A percentile compares a stretch with the other conserved stretches of the same genome.
These are phyloP conservation scores for Magallana nippona DNA, from an alignment of 2,888 invertebrate species.

Conservation along the genomic window DNA sequence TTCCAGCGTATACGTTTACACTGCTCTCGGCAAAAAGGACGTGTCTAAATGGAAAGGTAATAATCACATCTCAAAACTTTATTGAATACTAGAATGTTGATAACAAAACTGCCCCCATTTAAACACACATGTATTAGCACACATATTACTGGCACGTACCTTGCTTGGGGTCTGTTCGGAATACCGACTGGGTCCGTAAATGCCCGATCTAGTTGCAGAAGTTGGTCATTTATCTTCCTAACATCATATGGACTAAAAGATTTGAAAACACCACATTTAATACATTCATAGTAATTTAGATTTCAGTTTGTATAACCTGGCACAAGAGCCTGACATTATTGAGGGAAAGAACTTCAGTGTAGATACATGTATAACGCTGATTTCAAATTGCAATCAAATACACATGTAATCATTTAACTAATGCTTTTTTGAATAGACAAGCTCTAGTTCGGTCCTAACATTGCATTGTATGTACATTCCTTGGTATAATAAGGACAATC, in stretches of 20 bases:
- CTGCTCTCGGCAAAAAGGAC: constrained; percentile 73
- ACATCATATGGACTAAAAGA: constrained; percentile 52
- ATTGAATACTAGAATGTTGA: too few species aligned
- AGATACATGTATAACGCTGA: too few species aligned
- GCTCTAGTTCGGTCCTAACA: too few species aligned
- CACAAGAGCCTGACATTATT: too few species aligned
- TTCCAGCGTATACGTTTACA: constrained; percentile 66
- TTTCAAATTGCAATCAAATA: too few species aligned
- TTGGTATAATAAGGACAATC: too few species aligned
- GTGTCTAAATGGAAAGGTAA: constrained; percentile 45
- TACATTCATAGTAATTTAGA: constrained; percentile 57
- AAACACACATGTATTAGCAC: not conserved
- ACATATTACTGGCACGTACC: not conserved
- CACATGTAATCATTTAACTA: too few species aligned
- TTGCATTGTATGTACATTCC: too few species aligned
- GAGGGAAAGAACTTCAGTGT: too few species aligned
- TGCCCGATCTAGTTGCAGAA: constrained; percentile 61
- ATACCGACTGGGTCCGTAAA: constrained; percentile 62
- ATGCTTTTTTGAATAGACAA: too few species aligned
- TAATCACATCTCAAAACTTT: not conserved
- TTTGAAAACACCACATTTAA: too few species aligned
- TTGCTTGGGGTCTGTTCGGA: constrained; percentile 45
- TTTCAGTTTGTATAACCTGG: not conserved
- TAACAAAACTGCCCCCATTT: not conserved
- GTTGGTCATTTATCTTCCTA: constrained; percentile 60